Conservation (phyloP, 2,888 invertebrate genomes). For the Gryllus longicercus region DNA sequence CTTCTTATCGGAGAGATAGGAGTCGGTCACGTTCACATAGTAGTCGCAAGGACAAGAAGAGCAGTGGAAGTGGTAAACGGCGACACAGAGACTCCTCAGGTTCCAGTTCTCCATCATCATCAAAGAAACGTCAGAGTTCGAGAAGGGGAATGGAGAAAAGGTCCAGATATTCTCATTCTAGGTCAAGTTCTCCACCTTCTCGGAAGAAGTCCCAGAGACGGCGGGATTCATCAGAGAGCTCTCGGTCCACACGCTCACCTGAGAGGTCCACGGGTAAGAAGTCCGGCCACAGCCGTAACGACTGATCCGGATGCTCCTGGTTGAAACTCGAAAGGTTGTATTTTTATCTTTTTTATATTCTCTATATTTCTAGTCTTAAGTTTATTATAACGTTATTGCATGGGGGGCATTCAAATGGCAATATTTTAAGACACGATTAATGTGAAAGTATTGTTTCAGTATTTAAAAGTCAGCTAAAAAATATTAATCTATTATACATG, state of each 20-base stretch:
- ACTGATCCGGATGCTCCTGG: constrained; percentile 29
- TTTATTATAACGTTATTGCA: no score
- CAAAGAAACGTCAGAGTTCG: constrained; percentile 4
- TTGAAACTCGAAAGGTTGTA: constrained; percentile 32
- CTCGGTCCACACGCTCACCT: constrained; percentile 25
- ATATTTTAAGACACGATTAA: no score
- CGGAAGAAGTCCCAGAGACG: constrained; percentile 31
- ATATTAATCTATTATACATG: no score
- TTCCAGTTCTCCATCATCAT: constrained; percentile 27
- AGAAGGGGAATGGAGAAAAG: constrained; percentile 25
- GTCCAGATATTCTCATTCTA: constrained; percentile 33
- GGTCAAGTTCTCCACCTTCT: constrained; percentile 29
- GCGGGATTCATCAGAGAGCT: constrained; percentile 32
- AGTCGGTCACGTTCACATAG: constrained; percentile 23
- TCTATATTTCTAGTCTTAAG: no score
- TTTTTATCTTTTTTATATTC: constrained; percentile 23
- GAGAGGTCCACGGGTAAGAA: constrained; percentile 33
- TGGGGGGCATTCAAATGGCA: no score
- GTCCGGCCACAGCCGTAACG: constrained; percentile 35
- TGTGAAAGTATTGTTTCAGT: no score
- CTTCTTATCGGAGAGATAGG: constrained; percentile 22
- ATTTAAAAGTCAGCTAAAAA: no score
- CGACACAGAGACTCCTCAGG: constrained; percentile 41
- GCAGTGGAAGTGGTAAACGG: constrained; percentile 41
- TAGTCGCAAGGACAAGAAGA: constrained; percentile 27